phyloP scores from a whole-genome alignment of 37 sponge, comb jelly and placozoan genomes.

The Lycopodina hypogea region DNA sequence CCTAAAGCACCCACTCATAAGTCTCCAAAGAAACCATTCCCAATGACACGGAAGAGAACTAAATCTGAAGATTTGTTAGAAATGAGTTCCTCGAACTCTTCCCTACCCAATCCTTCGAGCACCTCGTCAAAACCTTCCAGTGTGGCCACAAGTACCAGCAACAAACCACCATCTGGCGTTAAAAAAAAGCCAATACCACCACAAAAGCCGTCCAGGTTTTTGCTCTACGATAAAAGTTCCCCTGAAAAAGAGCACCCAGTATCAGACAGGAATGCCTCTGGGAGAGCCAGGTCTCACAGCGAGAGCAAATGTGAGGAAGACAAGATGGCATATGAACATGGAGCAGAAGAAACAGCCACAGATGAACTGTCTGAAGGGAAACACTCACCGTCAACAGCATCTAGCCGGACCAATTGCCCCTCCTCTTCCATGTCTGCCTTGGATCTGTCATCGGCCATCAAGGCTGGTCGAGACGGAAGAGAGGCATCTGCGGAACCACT shows the following conservation, averaged over 20 bases:
- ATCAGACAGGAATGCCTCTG: neutral
- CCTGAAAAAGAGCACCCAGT: neutral
- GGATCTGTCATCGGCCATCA: neutral
- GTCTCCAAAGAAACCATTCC: constrained; percentile 23
- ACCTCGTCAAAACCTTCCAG: neutral
- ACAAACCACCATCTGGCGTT: too few species aligned
- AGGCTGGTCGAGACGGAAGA: neutral
- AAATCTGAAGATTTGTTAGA: neutral
- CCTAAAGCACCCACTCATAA: neutral
- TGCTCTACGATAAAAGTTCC: neutral
- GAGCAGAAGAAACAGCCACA: neutral
- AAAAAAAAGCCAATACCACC: constrained; percentile 7
- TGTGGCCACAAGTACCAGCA: neutral
- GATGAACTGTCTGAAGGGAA: neutral
- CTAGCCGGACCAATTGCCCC: too few species aligned
- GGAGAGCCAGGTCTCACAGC: neutral
- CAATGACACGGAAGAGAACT: constrained; percentile 13
- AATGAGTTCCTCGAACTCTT: neutral
- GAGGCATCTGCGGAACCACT: too few species aligned
- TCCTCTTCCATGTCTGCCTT: too few species aligned
- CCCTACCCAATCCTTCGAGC: neutral
- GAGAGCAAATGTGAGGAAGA: too few species aligned
- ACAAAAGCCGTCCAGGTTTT: constrained; percentile 1
- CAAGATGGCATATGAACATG: neutral
- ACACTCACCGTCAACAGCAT: too few species aligned